Evolutionary conservation across 2,888 invertebrate species (phyloP).

Genomic region (Megamerina dolium): DNA sequence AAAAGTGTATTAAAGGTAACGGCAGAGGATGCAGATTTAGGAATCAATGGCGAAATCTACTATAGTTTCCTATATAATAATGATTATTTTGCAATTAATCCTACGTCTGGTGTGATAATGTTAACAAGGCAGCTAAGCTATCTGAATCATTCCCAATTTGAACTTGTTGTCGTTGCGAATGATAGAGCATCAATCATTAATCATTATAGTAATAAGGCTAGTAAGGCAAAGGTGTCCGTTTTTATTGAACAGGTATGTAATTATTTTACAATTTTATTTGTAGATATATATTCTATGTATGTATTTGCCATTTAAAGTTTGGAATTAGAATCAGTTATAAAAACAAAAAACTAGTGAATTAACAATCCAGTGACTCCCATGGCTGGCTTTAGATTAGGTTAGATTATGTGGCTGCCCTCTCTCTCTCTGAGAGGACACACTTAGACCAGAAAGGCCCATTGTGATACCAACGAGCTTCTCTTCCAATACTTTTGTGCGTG

Average conservation of each 20-base stretch:
- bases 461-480: no score
- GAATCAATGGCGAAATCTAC: slow-evolving; percentile 94
- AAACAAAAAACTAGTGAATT: no score
- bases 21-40: slow-evolving; percentile 94
- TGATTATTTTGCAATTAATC: slow-evolving; percentile 86
- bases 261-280: no score
- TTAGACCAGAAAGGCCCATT: no score
- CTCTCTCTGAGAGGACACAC: no score
- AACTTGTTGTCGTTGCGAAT: slow-evolving; percentile 73
- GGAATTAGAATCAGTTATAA: no score
- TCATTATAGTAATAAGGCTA: slow-evolving; percentile 53
- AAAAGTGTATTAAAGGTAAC: slow-evolving; percentile 70
- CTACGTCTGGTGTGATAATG: slow-evolving; percentile 82
- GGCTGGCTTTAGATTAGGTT: no score
- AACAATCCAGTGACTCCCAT: no score
- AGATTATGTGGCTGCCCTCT: no score
- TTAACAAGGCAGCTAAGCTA: slow-evolving; percentile 72
- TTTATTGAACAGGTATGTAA: slow-evolving; percentile 60
- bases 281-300: no score
- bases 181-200: slow-evolving; percentile 66
- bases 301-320: no score
- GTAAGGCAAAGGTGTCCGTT: slow-evolving; percentile 71
- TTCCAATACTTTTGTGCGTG: no score
- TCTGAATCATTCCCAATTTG: slow-evolving; percentile 63
- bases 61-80: slow-evolving; percentile 81